These are phyloP conservation scores for Trachelus tabidus DNA, from an alignment of 2,888 invertebrate genomes.

Conservation along the genomic window DNA sequence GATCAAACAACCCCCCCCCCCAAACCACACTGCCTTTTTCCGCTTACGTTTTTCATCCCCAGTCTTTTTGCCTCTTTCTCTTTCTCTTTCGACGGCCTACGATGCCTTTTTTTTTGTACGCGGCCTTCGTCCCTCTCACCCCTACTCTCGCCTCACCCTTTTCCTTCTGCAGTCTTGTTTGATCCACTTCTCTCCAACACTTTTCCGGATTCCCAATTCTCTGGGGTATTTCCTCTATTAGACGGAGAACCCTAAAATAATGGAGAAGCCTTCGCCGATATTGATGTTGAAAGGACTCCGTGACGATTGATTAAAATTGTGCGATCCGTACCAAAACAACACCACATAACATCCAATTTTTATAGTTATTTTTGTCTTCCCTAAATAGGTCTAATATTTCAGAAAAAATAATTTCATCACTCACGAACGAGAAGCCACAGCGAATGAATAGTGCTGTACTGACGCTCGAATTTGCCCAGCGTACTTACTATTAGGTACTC, in stretches of 20 bases:
- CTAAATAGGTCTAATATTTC: background rate
- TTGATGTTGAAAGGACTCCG: background rate
- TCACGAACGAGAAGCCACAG: background rate
- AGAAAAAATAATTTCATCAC: background rate
- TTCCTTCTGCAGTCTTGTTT: background rate
- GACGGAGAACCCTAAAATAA: background rate
- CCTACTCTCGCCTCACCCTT: background rate
- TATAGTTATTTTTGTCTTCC: background rate
- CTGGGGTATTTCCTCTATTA: conserved; percentile 2
- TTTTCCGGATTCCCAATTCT: background rate
- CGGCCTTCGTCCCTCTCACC: background rate
- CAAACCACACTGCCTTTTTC: conserved; percentile 9
- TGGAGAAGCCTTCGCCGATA: background rate
- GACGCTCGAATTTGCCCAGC: background rate
- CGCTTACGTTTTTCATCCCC: conserved; percentile 4
- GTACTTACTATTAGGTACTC: background rate
- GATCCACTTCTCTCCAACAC: background rate
- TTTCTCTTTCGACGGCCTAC: background rate
- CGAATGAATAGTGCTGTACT: background rate
- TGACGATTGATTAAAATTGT: background rate
- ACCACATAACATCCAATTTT: background rate
- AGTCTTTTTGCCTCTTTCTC: background rate
- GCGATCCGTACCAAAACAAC: background rate
- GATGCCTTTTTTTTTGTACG: background rate
- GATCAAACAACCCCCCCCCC: conserved; percentile 15